Percentiles rank a stretch among this genome's conserved stretches.
These are phyloP conservation scores for Synanthedon formicaeformis DNA, from an alignment of 2,888 invertebrate genomes.

Conservation along the genomic window DNA sequence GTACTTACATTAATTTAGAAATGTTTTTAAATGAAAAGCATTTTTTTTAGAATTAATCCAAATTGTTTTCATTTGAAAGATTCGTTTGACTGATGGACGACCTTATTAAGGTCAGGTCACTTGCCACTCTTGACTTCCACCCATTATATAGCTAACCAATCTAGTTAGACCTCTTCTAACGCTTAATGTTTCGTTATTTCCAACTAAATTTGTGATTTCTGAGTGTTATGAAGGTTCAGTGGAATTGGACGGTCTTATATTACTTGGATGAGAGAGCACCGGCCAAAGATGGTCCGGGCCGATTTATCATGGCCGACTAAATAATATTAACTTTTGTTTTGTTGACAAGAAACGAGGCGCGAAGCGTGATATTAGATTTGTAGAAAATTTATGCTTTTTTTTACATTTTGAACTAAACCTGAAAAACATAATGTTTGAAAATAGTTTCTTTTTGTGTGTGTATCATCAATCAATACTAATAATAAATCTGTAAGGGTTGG, in stretches of 20 bases:
- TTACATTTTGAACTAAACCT: too few relatives aligned
- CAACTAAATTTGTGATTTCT: background rate
- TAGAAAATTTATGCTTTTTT: too few relatives aligned
- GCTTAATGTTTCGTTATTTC: background rate
- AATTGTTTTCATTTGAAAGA: background rate
- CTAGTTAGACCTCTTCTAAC: background rate
- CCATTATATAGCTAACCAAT: background rate
- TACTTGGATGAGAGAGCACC: background rate
- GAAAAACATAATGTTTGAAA: too few relatives aligned
- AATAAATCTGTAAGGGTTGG: too few relatives aligned
- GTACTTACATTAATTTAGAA: too few relatives aligned
- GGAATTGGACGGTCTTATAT: background rate
- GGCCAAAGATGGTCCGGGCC: background rate
- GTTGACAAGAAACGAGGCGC: background rate
- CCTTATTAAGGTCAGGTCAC: background rate
- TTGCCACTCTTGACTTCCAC: constrained; percentile 1
- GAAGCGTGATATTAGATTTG: too few relatives aligned
- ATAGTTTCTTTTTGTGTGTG: too few relatives aligned
- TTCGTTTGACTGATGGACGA: background rate
- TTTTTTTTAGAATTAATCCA: too few relatives aligned
- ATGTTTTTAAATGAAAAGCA: too few relatives aligned
- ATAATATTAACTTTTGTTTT: constrained; percentile 1
- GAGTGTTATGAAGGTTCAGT: background rate
- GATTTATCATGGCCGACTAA: constrained; percentile 1
- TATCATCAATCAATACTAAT: too few relatives aligned